Evolutionary conservation across 2,113 vertebrate species (phyloP), one percentile per base, ranked within the genome.

Genomic region (Sisor rabdophorus): DNA sequence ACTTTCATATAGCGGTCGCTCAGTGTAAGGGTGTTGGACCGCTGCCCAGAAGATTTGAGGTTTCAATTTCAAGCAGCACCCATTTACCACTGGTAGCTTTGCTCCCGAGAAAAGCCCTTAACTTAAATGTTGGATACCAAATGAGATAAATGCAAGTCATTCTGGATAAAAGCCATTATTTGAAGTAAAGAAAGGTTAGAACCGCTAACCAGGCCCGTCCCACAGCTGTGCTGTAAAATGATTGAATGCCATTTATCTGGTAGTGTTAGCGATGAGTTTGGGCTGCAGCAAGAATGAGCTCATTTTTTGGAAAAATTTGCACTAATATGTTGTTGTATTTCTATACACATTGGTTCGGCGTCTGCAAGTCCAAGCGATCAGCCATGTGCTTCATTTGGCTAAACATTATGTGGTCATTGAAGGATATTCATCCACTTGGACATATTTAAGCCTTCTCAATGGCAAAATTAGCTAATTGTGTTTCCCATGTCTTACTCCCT

Each of bases 151-250:
- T 44, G 40, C 1, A 44, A 44, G 40, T 44, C 40, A 44, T 44
- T 44, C 40, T 44, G 9, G 40, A 9, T 53, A 36, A 63, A 22
- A 32, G 47, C 44, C 26, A 47, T 44, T 55, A 22, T 60, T 63
- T 4, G 56, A 55, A 55, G 73, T 19, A 65, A 10, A 65, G 30
- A 56, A 3, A 24, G 6, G n/a, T 12, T 24, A 26, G n/a, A 10
- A 24, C 48, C 48, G 44, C 65, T 69, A 69, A 68, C 47, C 28
- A 52, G 44, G 36, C 22, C 10, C 44, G 5, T 83, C 2, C 78
- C 13, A 67, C 3, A 50, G 24, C 22, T n/a, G 3, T 63, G 75
- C 82, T 36, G 32, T 60, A 59, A 69, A 63, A 64, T 47, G 73
- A 80, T 50, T 28, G 11, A 40, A 52, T 52, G 40, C 40, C 48